phyloP scores from a whole-genome alignment of 2,797 vertebrate species.

The Melanotaenia trifasciata region DNA sequence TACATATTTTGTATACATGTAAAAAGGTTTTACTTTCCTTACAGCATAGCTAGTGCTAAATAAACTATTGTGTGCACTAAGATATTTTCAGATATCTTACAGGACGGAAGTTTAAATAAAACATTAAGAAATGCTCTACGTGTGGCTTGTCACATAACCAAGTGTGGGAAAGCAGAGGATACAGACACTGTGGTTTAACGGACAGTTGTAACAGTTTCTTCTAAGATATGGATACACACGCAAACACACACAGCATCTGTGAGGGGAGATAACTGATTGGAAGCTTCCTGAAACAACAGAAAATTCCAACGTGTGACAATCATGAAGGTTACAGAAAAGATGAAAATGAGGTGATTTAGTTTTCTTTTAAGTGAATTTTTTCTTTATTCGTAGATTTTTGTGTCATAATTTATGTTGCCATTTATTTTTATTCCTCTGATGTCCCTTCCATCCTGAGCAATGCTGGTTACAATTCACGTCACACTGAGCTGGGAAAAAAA shows the following conservation, averaged over 20 bases:
- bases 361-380: constrained; percentile 3
- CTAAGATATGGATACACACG: constrained; percentile 48
- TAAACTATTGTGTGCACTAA: background rate
- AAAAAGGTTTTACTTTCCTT: background rate
- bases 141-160: constrained; percentile 25
- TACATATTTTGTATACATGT: constrained; percentile 8
- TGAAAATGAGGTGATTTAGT: constrained; percentile 35
- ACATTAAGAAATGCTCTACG: background rate
- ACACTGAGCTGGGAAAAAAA: constrained; percentile 4
- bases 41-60: constrained; percentile 14
- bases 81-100: constrained; percentile 3
- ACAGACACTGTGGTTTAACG: constrained; percentile 68
- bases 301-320: constrained; percentile 5
- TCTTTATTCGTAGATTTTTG: constrained; percentile 18
- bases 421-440: constrained; percentile 14
- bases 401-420: background rate
- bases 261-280: constrained; percentile 57
- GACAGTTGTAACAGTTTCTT: constrained; percentile 42
- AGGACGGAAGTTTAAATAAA: constrained; percentile 9
- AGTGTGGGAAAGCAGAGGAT: constrained; percentile 46
- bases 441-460: constrained; percentile 17
- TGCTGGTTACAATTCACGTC: constrained; percentile 7
- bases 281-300: constrained; percentile 67
- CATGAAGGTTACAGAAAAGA: constrained; percentile 21
- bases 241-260: constrained; percentile 34